phyloP scores from a whole-genome alignment of 1,140 invertebrate genomes.

The Drosophila kepulauana region DNA sequence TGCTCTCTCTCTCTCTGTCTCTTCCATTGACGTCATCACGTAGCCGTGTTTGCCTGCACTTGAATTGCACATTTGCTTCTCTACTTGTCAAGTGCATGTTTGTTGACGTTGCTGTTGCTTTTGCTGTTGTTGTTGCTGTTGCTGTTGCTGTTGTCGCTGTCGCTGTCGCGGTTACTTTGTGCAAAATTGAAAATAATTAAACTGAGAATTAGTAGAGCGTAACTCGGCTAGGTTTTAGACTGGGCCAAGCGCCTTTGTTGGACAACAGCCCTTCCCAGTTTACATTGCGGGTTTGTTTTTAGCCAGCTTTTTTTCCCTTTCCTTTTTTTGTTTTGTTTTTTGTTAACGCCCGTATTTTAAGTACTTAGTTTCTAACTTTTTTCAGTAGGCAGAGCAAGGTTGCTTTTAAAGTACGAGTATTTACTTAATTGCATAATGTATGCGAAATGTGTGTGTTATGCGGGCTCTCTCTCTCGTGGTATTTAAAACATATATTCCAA shows the following conservation, averaged over 20 bases:
- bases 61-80: constrained; percentile 62
- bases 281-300: constrained; percentile 23
- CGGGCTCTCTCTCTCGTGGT: not conserved
- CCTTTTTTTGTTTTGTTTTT: not conserved
- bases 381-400: constrained; percentile 19
- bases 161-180: constrained; percentile 74
- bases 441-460: not conserved
- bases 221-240: constrained; percentile 51
- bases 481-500: constrained; percentile 3
- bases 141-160: constrained; percentile 40
- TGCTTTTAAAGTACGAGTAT: constrained; percentile 27
- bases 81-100: constrained; percentile 69
- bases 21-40: constrained; percentile 24
- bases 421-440: constrained; percentile 34
- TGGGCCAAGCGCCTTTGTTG: constrained; percentile 13
- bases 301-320: not conserved
- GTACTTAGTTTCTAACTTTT: constrained; percentile 7
- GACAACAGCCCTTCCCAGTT: constrained; percentile 1
- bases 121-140: constrained; percentile 13
- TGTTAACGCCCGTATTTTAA: constrained; percentile 26
- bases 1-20: not conserved
- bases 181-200: constrained; percentile 79
- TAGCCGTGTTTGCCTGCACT: constrained; percentile 47
- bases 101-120: constrained; percentile 32
- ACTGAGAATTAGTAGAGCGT: constrained; percentile 81